Base-by-base conservation (phyloP, 1,140 invertebrate genomes). In the Pantala flavescens region DNA sequence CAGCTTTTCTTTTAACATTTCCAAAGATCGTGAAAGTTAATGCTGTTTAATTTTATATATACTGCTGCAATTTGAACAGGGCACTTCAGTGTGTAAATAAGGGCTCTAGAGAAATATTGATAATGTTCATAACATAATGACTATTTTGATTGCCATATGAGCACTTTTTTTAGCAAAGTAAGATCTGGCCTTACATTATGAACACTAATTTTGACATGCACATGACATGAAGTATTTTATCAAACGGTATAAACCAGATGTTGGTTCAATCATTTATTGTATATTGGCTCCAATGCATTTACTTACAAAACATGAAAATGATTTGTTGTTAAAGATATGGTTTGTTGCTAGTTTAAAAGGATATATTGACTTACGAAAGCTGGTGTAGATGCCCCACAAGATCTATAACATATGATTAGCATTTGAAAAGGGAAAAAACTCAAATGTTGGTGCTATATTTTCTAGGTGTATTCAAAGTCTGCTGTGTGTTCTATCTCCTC, bases 301-400 rank as follows among this genome's bases (percentile, higher is more conserved):
- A 63, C 49, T 63, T 63, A 63, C 49, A 63, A 63, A 36, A 63
- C n/a, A 63, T 63, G 49, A 63, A 63, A 63, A 63, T 63, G 49
- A 63, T 63, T 63, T 63, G 49, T 63, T 63, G 49, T 63, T 63
- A 12, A 63, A 63, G 49, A 63, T 63, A 63, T 63, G 49, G 49
- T 63, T 63, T 63, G 49, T 63, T 63, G 49, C 49, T 63, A 63
- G 49, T 63, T 63, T 63, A 63, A 63, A 63, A 63, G 49, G 49
- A 63, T 63, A 63, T 63, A 63, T 63, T 63, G 49, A 63, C 49
- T 63, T 63, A 63, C n/a, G 49, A 12, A 63, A 63, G 49, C 49
- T 63, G 49, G 49, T 63, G 49, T 63, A 63, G 49, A 63, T 63
- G 49, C 49, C 49, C 49, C 49, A 63, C n/a, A 21, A 63, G 14